Evolutionary conservation across 2,113 vertebrate genomes (phyloP), one percentile per base, ranked within the genome.

Genomic region (Lutjanus erythropterus): DNA sequence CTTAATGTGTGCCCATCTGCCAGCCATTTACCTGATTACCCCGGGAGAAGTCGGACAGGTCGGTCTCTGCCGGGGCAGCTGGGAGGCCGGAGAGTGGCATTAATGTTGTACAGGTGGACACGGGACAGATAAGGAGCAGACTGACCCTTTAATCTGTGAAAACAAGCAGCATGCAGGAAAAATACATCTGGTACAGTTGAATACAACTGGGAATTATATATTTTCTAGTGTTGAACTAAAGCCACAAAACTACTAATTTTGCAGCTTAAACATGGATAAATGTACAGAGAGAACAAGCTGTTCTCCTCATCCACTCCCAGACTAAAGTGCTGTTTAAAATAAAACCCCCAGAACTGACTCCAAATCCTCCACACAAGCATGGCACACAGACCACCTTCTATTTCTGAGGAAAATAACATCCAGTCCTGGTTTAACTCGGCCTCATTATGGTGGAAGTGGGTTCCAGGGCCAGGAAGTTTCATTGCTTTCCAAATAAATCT

Each of bases 401-500:
- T 93, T 92, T 91, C 69, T 65, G 87, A 88, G 83, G 84, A 77
- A 85, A 94, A 92, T 83, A 93, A 93, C 90, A 93, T 92, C 88
- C 88, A 93, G 87, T 82, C 71, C 87, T 85, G 83, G 88, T 92
- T 91, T 93, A 89, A 90, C 92, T 84, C 76, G 80, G 88, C 55
- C 88, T 92, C 91, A 94, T 93, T 94, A 92, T 89, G 82, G 91
- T 94, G 95, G 94, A 95, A 94, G 94, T 93, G 93, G 92, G 90
- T 92, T 94, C 86, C 77, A 79, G 77, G 77, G 89, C 87, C 91
- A 92, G 90, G 87, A 93, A 91, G 92, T 91, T 93, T 93, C 89
- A 91, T 93, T 91, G 87, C 91, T 93, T 93, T 95, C 93, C 94
- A 96, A 95, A 95, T 94, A 95, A 95, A 95, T 90, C 91, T 91